Base-by-base conservation (phyloP, 2,797 vertebrate species). In the Margarornis squamiger region DNA sequence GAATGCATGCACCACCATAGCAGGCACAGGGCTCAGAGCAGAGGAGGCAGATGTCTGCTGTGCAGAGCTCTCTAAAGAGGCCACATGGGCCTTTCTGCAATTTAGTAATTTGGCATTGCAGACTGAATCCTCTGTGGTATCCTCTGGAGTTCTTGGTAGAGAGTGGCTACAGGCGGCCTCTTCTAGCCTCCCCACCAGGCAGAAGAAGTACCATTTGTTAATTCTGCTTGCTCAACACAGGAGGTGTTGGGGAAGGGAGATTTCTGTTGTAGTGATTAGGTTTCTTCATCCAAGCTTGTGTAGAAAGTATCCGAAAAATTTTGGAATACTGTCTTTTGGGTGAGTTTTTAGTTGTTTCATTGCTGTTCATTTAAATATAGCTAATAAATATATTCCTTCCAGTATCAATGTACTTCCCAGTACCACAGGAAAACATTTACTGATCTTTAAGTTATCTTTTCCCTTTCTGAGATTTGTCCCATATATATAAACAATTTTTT, bases 11-110 rank as follows among this genome's bases (percentile, higher is more conserved):
- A 91, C 94, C 91, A 89, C 84, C 84, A 93, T 22, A 91, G 91
- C 95, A 92, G 86, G 62, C 88, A 76, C 3, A 0, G 79, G 82
- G 62, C 74, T 84, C 2, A 5, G 66, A 91, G 49, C 49, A 81
- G 86, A 94, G 84, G 30, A 91, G 58, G 86, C 94, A 95, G 90
- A 96, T 92, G 88, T 88, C 90, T 96, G 93, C 93, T 93, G 71
- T 90, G 88, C 88, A 70, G 80, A 94, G 90, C 73, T 94, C 93
- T 80, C 73, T 88, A 80, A 94, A 92, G 90, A 88, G 86, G 54
- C 80, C 86, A 82, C 19, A 13, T 70, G 79, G 74, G 90, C 76
- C 55, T 92, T 86, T 86, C 73, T 76, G 45, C 41, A 78, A 1
- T 83, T 49, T 32, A 49, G 27, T 46, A 86, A 67, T 76, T 93